Evolutionary conservation across 2,888 invertebrate genomes (phyloP).

Genomic region (Platycheirus albimanus): DNA sequence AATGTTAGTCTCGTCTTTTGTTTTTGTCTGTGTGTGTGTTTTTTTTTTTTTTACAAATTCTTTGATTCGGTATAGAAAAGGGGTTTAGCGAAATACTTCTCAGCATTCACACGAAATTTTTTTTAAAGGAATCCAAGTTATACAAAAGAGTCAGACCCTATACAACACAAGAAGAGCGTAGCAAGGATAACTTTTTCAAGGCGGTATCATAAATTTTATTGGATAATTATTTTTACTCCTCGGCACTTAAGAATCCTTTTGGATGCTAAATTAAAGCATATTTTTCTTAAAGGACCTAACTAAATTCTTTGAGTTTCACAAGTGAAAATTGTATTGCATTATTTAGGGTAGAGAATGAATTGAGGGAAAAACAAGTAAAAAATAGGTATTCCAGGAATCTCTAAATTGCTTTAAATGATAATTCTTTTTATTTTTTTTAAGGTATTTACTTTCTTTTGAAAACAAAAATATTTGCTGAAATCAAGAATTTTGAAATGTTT

Average conservation of each 20-base stretch:
- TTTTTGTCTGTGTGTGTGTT: not conserved
- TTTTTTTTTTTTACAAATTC: not conserved
- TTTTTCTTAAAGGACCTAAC: constrained; percentile 28
- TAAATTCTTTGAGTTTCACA: not conserved
- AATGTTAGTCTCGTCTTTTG: constrained; percentile 25
- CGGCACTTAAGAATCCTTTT: not conserved
- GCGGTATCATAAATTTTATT: constrained; percentile 37
- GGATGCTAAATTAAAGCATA: constrained; percentile 28
- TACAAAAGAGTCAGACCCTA: not conserved
- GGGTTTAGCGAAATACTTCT: constrained; percentile 6
- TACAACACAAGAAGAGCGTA: no score
- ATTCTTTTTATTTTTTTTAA: not conserved
- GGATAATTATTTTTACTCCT: constrained; percentile 33
- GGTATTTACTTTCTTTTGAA: not conserved
- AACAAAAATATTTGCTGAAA: not conserved
- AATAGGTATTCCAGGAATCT: constrained; percentile 1
- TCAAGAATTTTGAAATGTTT: not conserved
- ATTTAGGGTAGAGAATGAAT: not conserved
- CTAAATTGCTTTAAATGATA: constrained; percentile 15
- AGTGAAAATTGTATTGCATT: not conserved
- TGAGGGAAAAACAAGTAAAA: not conserved
- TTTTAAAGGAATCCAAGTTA: not conserved
- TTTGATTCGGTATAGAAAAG: not conserved
- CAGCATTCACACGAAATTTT: not conserved
- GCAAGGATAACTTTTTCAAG: not conserved